These are phyloP conservation scores for Drosophila anceps DNA, from an alignment of 2,888 invertebrate species.

Conservation along the genomic window DNA sequence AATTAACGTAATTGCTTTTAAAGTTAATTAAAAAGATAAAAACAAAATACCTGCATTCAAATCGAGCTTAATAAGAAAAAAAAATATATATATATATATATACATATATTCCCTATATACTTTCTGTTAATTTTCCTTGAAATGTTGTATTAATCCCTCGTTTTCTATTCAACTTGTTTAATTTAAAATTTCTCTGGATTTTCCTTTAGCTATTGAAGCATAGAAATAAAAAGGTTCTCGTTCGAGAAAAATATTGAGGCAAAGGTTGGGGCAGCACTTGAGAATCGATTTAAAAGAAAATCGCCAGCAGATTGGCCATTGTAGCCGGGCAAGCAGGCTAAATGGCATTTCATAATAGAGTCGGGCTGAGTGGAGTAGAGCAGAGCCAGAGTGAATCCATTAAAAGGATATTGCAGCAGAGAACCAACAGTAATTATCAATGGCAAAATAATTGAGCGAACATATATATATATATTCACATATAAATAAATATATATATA, in stretches of 20 bases:
- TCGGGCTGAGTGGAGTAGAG: not conserved
- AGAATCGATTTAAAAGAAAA: slow-evolving; percentile 50
- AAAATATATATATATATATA: not conserved
- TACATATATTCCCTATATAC: not conserved
- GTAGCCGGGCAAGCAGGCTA: slow-evolving; percentile 35
- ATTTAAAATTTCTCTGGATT: not conserved
- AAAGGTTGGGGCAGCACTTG: slow-evolving; percentile 18
- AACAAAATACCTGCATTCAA: not conserved
- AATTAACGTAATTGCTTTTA: slow-evolving; percentile 1
- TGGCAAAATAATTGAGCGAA: slow-evolving; percentile 64
- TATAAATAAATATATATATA: too few relatives aligned
- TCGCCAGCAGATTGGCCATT: slow-evolving; percentile 39
- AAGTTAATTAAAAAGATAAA: not conserved
- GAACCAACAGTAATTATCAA: slow-evolving; percentile 62
- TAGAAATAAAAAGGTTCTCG: not conserved
- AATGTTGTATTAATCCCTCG: not conserved
- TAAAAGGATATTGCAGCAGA: slow-evolving; percentile 24
- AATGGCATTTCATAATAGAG: slow-evolving; percentile 37
- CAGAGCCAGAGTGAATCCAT: slow-evolving; percentile 22
- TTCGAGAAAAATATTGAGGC: slow-evolving; percentile 1
- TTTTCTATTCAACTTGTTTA: not conserved
- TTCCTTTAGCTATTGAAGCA: not conserved
- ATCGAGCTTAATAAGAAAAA: not conserved
- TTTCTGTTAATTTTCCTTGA: not conserved
- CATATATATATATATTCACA: too few relatives aligned